phyloP scores from a whole-genome alignment of 2,888 invertebrate genomes.

The Phortica magna region DNA sequence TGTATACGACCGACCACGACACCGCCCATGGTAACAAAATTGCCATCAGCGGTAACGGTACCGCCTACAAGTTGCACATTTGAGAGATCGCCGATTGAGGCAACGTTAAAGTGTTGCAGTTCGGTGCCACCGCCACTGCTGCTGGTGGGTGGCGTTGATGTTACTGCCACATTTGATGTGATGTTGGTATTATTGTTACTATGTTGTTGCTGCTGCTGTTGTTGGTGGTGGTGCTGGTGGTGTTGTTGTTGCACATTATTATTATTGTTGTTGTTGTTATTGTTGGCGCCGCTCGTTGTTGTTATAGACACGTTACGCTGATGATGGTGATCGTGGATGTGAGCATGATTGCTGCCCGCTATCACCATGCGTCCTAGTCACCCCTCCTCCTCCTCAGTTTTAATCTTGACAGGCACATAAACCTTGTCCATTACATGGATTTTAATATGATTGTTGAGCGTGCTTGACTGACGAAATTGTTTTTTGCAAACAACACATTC shows the following conservation, averaged over 20 bases:
- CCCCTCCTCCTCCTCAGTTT: conserved; percentile 78
- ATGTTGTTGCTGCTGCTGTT: conserved; percentile 52
- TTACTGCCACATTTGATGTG: conserved; percentile 41
- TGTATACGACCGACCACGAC: conserved; percentile 73
- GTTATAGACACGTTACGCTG: conserved; percentile 54
- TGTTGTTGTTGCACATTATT: conserved; percentile 62
- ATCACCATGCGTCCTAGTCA: conserved; percentile 78
- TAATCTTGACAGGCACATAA: conserved; percentile 77
- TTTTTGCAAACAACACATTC: conserved; percentile 78
- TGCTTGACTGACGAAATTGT: conserved; percentile 78
- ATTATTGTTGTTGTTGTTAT: conserved; percentile 55
- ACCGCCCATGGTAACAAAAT: conserved; percentile 74
- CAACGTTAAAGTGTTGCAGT: conserved; percentile 69
- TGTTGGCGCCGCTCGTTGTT: conserved; percentile 55
- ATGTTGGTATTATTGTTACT: conserved; percentile 39
- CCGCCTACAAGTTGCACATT: conserved; percentile 68
- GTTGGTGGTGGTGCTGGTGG: conserved; percentile 52
- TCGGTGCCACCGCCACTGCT: conserved; percentile 42
- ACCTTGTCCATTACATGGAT: conserved; percentile 78
- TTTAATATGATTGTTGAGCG: conserved; percentile 78
- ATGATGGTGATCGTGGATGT: conserved; percentile 66
- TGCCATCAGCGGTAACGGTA: conserved; percentile 73
- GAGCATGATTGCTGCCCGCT: conserved; percentile 57
- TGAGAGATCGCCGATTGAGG: conserved; percentile 67
- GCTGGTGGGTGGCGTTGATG: conserved; percentile 34